Percentiles rank a stretch among this genome's conserved stretches.
phyloP scores from a whole-genome alignment of 2,113 vertebrate genomes.

The Neogale vison region DNA sequence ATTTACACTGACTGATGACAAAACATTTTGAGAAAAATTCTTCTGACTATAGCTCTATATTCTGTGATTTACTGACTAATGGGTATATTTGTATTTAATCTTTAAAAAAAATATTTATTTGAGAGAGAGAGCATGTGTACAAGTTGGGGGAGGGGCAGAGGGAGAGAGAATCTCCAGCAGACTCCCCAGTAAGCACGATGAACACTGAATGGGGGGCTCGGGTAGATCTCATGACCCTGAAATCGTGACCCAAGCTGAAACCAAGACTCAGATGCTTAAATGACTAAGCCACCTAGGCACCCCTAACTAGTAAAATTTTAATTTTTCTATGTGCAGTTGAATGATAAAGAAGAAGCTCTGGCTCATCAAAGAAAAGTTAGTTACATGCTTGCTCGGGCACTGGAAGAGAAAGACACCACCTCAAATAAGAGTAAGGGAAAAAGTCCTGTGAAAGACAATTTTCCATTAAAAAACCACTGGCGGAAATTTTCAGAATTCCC shows the following conservation, averaged over 20 bases:
- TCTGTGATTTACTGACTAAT: not conserved
- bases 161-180: not conserved
- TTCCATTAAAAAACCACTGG: accelerated
- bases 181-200: not conserved
- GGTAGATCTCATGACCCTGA: not conserved
- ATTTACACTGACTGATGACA: not conserved
- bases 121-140: not conserved
- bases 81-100: not conserved
- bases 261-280: not conserved
- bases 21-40: not conserved
- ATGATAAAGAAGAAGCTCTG: slow-evolving; percentile 95
- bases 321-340: slow-evolving; percentile 85
- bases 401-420: slow-evolving; percentile 86
- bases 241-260: not conserved
- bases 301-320: not conserved
- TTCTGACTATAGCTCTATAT: not conserved
- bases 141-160: not conserved
- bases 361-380: slow-evolving; percentile 97
- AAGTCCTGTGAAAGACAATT: not conserved
- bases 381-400: slow-evolving; percentile 91
- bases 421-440: slow-evolving; percentile 10
- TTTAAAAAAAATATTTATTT: not conserved
- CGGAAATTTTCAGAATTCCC: not conserved
- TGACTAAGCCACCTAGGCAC: not conserved
- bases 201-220: not conserved